Percentiles rank a stretch among this genome's conserved stretches.
Evolutionary conservation across 2,797 vertebrate genomes (phyloP).

Genomic region (Brotula barbata): DNA sequence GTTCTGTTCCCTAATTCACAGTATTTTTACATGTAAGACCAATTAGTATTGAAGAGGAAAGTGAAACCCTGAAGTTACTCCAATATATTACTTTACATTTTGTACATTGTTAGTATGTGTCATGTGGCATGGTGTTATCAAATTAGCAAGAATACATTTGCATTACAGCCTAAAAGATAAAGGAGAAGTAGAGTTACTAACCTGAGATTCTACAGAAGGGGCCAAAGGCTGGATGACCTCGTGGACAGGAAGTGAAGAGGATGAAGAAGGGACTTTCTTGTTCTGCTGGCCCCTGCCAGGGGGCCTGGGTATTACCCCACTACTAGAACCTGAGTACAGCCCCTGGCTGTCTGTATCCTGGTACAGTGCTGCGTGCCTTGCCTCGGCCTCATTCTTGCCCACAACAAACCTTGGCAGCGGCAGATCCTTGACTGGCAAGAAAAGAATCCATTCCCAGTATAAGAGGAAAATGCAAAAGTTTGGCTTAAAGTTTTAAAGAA

Average conservation of each 20-base stretch:
- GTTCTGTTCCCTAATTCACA: too few relatives aligned
- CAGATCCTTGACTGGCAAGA: conserved; percentile 90
- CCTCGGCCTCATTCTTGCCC: conserved; percentile 94
- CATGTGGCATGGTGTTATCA: not conserved
- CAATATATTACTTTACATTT: too few relatives aligned
- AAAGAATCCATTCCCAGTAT: conserved; percentile 16
- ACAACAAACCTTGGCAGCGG: conserved; percentile 92
- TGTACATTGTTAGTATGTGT: too few relatives aligned
- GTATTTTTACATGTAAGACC: too few relatives aligned
- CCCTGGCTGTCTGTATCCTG: conserved; percentile 90
- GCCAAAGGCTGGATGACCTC: conserved; percentile 87
- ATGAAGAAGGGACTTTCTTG: conserved; percentile 85
- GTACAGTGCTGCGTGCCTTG: conserved; percentile 86
- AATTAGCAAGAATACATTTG: not conserved
- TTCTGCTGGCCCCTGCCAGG: conserved; percentile 86
- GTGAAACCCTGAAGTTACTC: too few relatives aligned
- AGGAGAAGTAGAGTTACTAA: conserved; percentile 50
- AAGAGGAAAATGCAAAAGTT: conserved; percentile 5
- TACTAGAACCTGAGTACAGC: conserved; percentile 87
- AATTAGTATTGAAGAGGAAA: too few relatives aligned
- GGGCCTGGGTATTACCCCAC: conserved; percentile 92
- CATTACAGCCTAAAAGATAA: not conserved
- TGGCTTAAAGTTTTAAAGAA: too few relatives aligned
- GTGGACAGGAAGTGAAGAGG: conserved; percentile 81
- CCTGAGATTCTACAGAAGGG: conserved; percentile 88